phyloP scores from a whole-genome alignment of 2,888 invertebrate genomes.

The Pandemis cinnamomeana region DNA sequence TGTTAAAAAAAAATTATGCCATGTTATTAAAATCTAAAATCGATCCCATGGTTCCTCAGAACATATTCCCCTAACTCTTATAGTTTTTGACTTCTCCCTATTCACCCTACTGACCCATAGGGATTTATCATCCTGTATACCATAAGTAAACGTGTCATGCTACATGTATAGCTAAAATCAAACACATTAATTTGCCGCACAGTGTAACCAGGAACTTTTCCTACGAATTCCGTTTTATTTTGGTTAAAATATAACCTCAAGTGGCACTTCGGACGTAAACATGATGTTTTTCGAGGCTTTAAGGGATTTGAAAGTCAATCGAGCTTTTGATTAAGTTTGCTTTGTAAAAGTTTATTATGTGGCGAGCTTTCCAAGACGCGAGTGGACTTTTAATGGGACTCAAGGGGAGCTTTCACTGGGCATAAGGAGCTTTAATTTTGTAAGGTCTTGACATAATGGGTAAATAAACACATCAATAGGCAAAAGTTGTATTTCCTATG shows the following conservation, averaged over 20 bases:
- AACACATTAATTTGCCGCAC: not conserved
- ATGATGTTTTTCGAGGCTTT: constrained; percentile 38
- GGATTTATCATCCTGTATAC: no score
- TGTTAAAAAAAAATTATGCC: no score
- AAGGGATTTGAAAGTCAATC: constrained; percentile 41
- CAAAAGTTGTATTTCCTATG: not conserved
- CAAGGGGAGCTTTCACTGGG: not conserved
- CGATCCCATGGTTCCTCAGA: no score
- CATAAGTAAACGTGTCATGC: not conserved
- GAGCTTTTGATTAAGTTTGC: constrained; percentile 41
- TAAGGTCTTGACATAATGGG: not conserved
- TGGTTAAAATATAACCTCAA: constrained; percentile 22
- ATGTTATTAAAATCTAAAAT: no score
- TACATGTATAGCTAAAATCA: not conserved
- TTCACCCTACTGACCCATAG: no score
- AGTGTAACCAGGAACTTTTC: not conserved
- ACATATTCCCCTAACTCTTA: no score
- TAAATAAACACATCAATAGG: not conserved
- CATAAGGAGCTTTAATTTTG: not conserved
- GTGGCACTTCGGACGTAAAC: constrained; percentile 28
- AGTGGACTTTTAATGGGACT: constrained; percentile 29
- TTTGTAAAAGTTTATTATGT: constrained; percentile 40
- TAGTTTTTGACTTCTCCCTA: no score
- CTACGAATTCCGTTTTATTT: constrained; percentile 10
- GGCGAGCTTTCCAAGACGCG: constrained; percentile 29